Evolutionary conservation across 2,113 vertebrate species (phyloP).

Genomic region (Hippocampus mohnikei): DNA sequence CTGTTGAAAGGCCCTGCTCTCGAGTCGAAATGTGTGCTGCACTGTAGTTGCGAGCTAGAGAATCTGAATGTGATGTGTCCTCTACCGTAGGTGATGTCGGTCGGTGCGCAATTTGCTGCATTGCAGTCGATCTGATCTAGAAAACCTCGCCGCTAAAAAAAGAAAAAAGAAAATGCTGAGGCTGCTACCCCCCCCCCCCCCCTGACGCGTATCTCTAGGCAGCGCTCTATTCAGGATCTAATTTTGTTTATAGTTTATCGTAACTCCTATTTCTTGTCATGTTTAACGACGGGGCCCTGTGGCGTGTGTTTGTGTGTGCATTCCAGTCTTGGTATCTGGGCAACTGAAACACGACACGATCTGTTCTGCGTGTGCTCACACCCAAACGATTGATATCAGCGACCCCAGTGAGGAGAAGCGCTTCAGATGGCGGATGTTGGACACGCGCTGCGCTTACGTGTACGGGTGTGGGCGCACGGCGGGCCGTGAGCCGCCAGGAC

Average conservation of each 20-base stretch:
- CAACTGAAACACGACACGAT: constrained; percentile 67
- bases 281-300: neutral
- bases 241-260: too few relatives aligned
- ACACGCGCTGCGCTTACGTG: too few relatives aligned
- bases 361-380: neutral
- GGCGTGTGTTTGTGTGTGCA: constrained; percentile 7
- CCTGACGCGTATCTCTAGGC: too few relatives aligned
- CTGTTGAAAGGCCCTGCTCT: too few relatives aligned
- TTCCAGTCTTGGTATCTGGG: constrained; percentile 95
- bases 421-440: too few relatives aligned
- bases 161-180: constrained; percentile 16
- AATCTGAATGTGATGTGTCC: too few relatives aligned
- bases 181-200: neutral
- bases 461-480: neutral
- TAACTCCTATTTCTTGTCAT: neutral
- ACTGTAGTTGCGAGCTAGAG: too few relatives aligned
- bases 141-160: constrained; percentile 12
- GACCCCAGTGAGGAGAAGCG: too few relatives aligned
- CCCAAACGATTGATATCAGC: neutral
- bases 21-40: too few relatives aligned
- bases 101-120: constrained; percentile 17
- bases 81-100: neutral
- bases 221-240: too few relatives aligned
- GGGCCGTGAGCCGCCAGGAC: constrained; percentile 7
- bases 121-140: constrained; percentile 29